Conservation (phyloP, 2,113 vertebrate genomes). For the Macaca mulatta region DNA sequence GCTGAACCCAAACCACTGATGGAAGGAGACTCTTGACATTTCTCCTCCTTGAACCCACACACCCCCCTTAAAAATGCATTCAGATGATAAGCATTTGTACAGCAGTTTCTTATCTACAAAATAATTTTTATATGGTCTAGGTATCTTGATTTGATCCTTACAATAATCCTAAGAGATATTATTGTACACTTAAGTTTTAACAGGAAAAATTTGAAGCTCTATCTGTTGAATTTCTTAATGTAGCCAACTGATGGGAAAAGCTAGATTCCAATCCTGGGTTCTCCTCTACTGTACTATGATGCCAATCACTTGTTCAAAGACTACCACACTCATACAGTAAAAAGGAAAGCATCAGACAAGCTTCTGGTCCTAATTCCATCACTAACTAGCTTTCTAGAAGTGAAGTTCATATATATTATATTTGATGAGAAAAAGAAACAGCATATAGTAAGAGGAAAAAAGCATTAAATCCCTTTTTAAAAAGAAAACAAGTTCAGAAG, state of each 20-base stretch:
- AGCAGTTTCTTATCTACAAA: neutral
- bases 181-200: neutral
- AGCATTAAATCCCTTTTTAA: neutral
- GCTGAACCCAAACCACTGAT: neutral
- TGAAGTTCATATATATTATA: neutral
- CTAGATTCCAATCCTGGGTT: neutral
- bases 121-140: neutral
- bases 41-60: neutral
- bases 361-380: neutral
- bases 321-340: neutral
- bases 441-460: neutral
- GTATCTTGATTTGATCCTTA: neutral
- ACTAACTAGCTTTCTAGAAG: neutral
- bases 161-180: neutral
- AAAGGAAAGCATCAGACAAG: neutral
- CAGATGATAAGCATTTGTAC: neutral
- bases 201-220: neutral
- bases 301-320: neutral
- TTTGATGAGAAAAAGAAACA: neutral
- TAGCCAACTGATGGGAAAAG: neutral
- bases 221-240: no score
- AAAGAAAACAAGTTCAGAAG: constrained; percentile 42
- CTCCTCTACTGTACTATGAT: neutral
- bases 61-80: neutral
- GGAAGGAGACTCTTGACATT: neutral